A percentile compares a stretch with the other conserved stretches of the same genome.
Conservation (phyloP, 2,797 vertebrate genomes). For the Phoebastria nigripes region DNA sequence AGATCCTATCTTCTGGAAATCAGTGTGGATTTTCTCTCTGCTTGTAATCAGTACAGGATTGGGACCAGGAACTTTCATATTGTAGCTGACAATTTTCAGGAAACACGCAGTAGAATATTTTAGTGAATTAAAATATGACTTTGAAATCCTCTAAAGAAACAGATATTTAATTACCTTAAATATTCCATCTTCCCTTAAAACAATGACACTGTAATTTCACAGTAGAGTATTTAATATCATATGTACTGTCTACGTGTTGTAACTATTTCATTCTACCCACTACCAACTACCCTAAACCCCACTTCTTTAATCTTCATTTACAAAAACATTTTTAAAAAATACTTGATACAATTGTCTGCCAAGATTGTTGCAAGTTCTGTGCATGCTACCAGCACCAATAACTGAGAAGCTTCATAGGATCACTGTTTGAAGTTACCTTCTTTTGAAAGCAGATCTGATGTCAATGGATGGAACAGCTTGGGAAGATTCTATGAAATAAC, state of each 20-base stretch:
- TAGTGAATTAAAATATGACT: neutral
- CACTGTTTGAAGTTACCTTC: slow-evolving; percentile 85
- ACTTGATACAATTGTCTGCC: neutral
- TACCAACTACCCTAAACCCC: neutral
- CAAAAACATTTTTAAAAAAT: neutral
- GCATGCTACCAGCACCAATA: neutral
- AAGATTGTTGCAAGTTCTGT: neutral
- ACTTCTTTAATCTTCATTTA: neutral
- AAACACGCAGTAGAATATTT: neutral
- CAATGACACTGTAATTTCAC: neutral
- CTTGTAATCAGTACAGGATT: neutral
- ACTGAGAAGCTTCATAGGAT: neutral
- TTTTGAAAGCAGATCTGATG: slow-evolving; percentile 98
- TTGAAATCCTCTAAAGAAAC: neutral
- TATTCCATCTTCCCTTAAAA: neutral
- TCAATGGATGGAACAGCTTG: slow-evolving; percentile 86
- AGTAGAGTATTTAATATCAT: neutral
- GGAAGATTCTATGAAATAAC: slow-evolving; percentile 68
- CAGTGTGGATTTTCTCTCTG: neutral
- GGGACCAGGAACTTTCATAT: neutral
- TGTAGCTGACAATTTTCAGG: neutral
- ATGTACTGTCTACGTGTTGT: neutral
- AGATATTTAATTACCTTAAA: neutral
- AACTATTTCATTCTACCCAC: neutral
- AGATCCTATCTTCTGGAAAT: neutral